Evolutionary conservation across 2,113 vertebrate species (phyloP).

Genomic region (Mus musculus): DNA sequence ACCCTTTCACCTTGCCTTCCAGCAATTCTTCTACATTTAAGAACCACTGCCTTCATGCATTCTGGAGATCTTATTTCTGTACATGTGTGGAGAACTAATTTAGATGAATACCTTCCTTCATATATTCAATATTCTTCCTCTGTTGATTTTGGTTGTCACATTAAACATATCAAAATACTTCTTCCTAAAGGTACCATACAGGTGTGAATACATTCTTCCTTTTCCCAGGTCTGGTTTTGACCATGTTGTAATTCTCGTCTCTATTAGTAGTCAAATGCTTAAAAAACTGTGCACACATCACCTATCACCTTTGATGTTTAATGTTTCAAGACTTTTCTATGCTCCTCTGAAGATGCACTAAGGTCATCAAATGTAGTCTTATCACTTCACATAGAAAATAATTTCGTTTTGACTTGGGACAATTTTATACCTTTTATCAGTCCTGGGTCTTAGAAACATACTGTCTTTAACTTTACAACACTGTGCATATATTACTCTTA

Average conservation of each 20-base stretch:
- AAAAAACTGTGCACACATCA: neutral
- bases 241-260: neutral
- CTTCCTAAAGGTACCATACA: slow-evolving; percentile 3
- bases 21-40: neutral
- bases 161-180: neutral
- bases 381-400: neutral
- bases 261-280: neutral
- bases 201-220: neutral
- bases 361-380: neutral
- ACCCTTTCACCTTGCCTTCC: neutral
- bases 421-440: neutral
- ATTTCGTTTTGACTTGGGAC: neutral
- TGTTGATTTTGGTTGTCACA: neutral
- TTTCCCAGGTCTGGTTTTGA: neutral
- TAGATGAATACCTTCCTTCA: neutral
- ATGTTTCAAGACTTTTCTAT: neutral
- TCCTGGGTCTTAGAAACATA: neutral
- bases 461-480: neutral
- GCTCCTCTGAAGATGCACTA: neutral
- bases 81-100: neutral
- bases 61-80: neutral
- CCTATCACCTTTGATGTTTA: neutral
- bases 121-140: neutral
- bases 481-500: neutral
- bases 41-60: neutral